Conservation (phyloP, 2,797 vertebrate species). For the Glossophaga mutica region DNA sequence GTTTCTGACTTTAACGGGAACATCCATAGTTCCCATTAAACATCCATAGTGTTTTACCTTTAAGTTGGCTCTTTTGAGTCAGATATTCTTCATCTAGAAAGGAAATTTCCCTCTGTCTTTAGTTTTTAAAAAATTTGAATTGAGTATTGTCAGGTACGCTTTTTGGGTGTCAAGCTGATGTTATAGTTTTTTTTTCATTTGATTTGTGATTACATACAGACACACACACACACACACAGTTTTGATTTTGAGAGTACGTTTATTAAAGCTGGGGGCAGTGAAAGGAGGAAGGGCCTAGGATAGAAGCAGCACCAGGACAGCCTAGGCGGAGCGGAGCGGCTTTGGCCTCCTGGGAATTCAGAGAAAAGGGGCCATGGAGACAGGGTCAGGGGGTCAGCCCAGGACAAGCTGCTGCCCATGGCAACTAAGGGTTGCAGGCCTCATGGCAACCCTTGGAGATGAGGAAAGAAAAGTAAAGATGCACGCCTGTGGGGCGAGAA, state of each 20-base stretch:
- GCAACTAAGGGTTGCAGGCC: background rate
- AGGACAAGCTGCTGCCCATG: background rate
- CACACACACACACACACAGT: background rate
- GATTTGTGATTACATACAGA: background rate
- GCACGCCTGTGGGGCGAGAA: background rate
- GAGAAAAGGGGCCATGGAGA: background rate
- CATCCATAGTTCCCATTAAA: background rate
- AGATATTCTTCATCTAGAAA: background rate
- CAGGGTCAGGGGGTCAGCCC: background rate
- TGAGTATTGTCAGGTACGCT: background rate
- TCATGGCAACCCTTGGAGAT: background rate
- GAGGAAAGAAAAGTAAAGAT: background rate
- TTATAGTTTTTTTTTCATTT: background rate
- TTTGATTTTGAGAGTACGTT: background rate
- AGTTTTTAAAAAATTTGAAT: conserved; percentile 35
- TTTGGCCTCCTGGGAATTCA: background rate
- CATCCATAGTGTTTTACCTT: background rate
- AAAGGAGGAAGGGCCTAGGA: background rate
- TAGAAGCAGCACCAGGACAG: background rate
- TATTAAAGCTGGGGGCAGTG: background rate
- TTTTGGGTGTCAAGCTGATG: background rate
- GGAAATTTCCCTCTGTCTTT: background rate
- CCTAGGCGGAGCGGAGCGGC: background rate
- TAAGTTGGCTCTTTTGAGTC: conserved; percentile 14
- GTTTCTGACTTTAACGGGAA: conserved; percentile 19